Base-by-base conservation (phyloP, 2,888 invertebrate genomes). In the Sarcophaga caerulescens region DNA sequence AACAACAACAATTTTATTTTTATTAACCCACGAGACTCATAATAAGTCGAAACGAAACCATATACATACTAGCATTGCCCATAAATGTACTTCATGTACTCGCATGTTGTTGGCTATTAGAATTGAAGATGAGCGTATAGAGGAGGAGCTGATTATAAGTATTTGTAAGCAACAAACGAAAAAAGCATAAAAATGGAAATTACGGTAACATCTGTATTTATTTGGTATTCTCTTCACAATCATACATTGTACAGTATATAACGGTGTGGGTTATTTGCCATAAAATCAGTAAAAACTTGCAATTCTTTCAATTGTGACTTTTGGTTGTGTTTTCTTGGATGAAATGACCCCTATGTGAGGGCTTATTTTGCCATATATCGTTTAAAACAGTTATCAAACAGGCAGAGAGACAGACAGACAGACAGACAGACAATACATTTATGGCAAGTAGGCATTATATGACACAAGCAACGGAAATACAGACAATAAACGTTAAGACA, bases 131-230 rank as follows among this genome's bases (percentile, higher is more conserved):
- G 10, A 35, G 6, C n/a, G 47, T 70, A 14, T 8, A 4, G 17
- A 59, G 47, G 17, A 59, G 47, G 11, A 14, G 35, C 60, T 68
- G 60, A 62, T 52, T 52, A 35, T 45, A 23, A 17, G n/a, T 19
- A 6, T 63, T 71, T 59, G 23, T 73, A 59, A 35, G 10, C 45
- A 45, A 60, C 6, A n/a, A 69, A 70, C 17, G 45, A 62, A 63
- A 70, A 57, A 21, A 65, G 0, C 65, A 79, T 75, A 78, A 80
- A 84, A 84, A 75, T 84, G 75, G 59, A 76, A 84, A 80, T 84
- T 19, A 84, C 35, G 79, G 75, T 76, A 80, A 79, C 75, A 76
- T 80, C 60, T 76, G 65, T 57, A 76, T 65, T 65, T 52, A 52
- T 52, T 52, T 52, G 52, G 4, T 52, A 52, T 14, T 4, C 52